Conservation (phyloP, 2,797 vertebrate species). For the Vireo griseus region DNA sequence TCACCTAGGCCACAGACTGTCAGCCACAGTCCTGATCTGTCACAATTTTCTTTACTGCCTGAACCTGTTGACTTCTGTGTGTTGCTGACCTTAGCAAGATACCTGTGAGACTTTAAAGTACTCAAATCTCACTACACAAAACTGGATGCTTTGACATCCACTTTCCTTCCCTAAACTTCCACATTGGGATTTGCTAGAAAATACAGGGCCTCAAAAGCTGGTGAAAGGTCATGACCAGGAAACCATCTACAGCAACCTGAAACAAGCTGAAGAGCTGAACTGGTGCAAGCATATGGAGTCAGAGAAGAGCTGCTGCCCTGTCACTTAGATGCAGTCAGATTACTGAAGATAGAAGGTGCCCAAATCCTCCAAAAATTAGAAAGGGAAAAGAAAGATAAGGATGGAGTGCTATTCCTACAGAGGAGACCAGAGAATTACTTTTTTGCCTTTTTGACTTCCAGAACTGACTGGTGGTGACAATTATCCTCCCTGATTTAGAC, state of each 20-base stretch:
- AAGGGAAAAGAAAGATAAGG: background rate
- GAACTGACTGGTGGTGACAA: background rate
- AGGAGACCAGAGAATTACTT: background rate
- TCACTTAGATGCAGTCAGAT: background rate
- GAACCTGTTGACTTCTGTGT: background rate
- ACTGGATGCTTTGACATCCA: background rate
- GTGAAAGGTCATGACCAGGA: background rate
- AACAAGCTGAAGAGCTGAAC: background rate
- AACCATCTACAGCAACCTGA: background rate
- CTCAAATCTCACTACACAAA: background rate
- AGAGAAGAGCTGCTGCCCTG: background rate
- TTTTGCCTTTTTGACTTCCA: background rate
- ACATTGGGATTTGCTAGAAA: background rate
- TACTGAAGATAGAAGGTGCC: background rate
- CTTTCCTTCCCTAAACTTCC: background rate
- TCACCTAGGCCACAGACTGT: background rate
- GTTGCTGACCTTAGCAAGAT: background rate
- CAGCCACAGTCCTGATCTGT: background rate
- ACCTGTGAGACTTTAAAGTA: background rate
- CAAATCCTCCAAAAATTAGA: background rate
- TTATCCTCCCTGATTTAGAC: background rate
- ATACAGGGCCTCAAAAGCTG: background rate
- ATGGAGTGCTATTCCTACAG: background rate
- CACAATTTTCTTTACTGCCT: background rate
- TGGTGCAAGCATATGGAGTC: background rate